A percentile compares a stretch with the other conserved stretches of the same genome.
Conservation (phyloP, 2,113 vertebrate genomes). For the Cyphomyrus plagiostoma region DNA sequence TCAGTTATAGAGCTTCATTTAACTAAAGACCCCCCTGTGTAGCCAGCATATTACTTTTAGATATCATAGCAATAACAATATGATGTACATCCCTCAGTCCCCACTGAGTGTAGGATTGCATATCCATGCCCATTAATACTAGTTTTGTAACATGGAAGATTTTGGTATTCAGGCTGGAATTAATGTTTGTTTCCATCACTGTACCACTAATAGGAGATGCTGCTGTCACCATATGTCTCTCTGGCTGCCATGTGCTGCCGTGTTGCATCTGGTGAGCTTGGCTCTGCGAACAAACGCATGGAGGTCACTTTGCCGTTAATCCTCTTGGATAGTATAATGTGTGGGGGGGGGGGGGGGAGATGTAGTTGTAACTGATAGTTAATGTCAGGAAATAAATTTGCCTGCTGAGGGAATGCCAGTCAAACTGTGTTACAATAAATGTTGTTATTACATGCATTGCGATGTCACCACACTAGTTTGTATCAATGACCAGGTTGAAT, state of each 20-base stretch:
- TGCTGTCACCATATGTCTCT: background rate
- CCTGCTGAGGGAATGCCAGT: background rate
- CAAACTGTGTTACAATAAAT: background rate
- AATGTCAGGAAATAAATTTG: slow-evolving; percentile 8
- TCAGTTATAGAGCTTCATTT: background rate
- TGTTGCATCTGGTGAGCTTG: background rate
- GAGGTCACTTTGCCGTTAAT: slow-evolving; percentile 40
- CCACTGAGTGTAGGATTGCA: background rate
- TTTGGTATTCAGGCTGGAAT: background rate
- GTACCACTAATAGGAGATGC: background rate
- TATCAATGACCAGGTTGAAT: background rate
- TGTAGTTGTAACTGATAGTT: background rate
- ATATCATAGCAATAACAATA: background rate
- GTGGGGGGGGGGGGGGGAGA: background rate
- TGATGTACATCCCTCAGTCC: background rate
- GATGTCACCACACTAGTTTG: background rate
- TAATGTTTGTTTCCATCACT: background rate
- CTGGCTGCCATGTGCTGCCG: background rate
- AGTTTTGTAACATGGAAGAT: background rate
- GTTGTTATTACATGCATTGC: background rate
- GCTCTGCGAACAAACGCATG: background rate
- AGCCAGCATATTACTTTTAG: background rate
- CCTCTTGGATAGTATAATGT: slow-evolving; percentile 37
- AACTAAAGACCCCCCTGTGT: background rate
- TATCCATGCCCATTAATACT: background rate